A percentile compares a stretch with the other conserved stretches of the same genome.
phyloP scores from a whole-genome alignment of 2,888 invertebrate genomes.

The Panzeria rudis region DNA sequence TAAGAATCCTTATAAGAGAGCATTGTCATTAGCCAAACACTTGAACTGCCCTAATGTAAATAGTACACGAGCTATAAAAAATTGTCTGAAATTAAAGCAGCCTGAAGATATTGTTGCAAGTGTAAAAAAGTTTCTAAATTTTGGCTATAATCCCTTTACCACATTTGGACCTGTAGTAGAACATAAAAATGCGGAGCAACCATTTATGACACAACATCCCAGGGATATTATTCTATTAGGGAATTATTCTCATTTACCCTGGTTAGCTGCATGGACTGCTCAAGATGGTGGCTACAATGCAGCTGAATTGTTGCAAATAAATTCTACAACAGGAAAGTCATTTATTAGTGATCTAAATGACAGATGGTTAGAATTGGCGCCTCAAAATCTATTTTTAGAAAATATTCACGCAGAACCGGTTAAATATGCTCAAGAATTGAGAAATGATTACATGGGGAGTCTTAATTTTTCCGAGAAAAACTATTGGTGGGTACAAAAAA shows the following conservation, averaged over 20 bases:
- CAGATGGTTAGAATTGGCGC: constrained; percentile 84
- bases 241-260: constrained; percentile 86
- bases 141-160: constrained; percentile 87
- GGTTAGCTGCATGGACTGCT: constrained; percentile 87
- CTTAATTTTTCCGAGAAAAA: constrained; percentile 84
- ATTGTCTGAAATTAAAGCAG: constrained; percentile 87
- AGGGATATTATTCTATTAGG: constrained; percentile 84
- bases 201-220: constrained; percentile 88
- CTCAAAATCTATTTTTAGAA: constrained; percentile 69
- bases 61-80: constrained; percentile 84
- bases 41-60: constrained; percentile 56
- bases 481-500: constrained; percentile 81
- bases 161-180: constrained; percentile 90
- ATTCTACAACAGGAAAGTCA: constrained; percentile 76
- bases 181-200: constrained; percentile 79
- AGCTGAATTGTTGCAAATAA: constrained; percentile 81
- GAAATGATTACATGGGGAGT: constrained; percentile 79
- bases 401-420: constrained; percentile 34
- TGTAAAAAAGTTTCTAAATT: constrained; percentile 79
- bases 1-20: constrained; percentile 48
- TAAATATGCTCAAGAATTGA: constrained; percentile 57
- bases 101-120: constrained; percentile 86
- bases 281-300: constrained; percentile 90
- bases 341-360: constrained; percentile 83
- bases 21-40: constrained; percentile 59